These are phyloP conservation scores for Mesaphorura yosii DNA, from an alignment of 1,140 invertebrate genomes.

Conservation along the genomic window DNA sequence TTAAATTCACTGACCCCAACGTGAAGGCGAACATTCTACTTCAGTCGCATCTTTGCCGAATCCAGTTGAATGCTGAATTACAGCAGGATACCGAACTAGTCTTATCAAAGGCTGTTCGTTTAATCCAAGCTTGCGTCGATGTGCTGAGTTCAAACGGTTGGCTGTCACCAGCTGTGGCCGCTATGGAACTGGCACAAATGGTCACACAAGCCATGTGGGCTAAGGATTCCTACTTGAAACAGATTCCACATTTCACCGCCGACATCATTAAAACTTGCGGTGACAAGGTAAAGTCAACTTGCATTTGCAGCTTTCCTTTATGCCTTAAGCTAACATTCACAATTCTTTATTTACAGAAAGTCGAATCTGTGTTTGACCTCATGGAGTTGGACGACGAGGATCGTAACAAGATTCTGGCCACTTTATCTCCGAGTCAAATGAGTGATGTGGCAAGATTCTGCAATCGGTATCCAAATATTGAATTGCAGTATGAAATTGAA, in stretches of 20 bases:
- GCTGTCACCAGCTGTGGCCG: constrained; percentile 91
- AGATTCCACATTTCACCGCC: constrained; percentile 84
- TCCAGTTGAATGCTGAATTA: constrained; percentile 87
- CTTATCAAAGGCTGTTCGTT: constrained; percentile 68
- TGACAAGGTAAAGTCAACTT: constrained; percentile 54
- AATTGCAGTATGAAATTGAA: constrained; percentile 82
- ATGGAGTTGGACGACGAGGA: constrained; percentile 97
- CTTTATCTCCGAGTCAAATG: constrained; percentile 71
- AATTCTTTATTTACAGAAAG: constrained; percentile 45
- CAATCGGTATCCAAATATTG: constrained; percentile 98
- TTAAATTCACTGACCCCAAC: constrained; percentile 88
- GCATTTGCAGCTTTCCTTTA: too few species aligned
- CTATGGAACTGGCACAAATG: constrained; percentile 99
- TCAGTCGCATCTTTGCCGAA: constrained; percentile 88
- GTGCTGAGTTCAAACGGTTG: constrained; percentile 96
- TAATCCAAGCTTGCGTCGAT: constrained; percentile 98
- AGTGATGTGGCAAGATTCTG: constrained; percentile 96
- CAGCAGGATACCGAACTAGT: constrained; percentile 93
- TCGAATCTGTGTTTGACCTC: constrained; percentile 95
- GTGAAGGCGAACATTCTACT: constrained; percentile 92
- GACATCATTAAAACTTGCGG: constrained; percentile 85
- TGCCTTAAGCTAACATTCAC: too few species aligned
- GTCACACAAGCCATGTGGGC: constrained; percentile 99
- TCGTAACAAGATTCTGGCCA: constrained; percentile 66
- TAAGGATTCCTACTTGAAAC: constrained; percentile 94